Base-by-base conservation (phyloP, 2,888 invertebrate genomes). In the Nycteola revayana region DNA sequence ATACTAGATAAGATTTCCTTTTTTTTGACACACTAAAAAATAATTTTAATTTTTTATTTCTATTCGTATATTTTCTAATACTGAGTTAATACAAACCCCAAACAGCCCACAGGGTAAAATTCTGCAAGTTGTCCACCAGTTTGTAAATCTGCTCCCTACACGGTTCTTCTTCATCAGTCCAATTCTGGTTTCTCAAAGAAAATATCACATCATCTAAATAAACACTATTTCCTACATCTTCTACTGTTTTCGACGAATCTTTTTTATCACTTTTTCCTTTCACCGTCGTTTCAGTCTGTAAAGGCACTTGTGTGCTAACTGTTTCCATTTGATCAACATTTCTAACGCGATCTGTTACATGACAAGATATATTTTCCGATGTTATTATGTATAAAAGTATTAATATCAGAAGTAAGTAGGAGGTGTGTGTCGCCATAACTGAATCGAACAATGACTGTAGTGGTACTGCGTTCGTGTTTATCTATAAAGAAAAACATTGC, bases 91-190 rank as follows among this genome's bases (percentile, higher is more conserved):
- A 81, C 90, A 82, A 65, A 90, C 91, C 83, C 88, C 90, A 90
- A 45, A 90, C 87, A 0, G 91, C 89, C 90, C 90, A 91, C 9
- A 90, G 50, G 0, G 90, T 90, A 38, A 89, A 86, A 54, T 91
- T 91, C 50, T 86, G 82, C 47, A 91, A 62, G 27, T 69, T 69
- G 3, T 65, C 55, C 7, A 88, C 60, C 58, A 86, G 44, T n/a
- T 51, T 42, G 14, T 79, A 48, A 1, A 85, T 84, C 18, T 78
- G 68, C 17, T 78, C 62, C 39, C 85, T 48, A 34, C 88, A 88
- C 0, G 73, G 71, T 7, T 69, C 48, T 28, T 87, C 85, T 1
- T 73, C 74, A 0, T 36, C 43, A 1, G 66, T 75, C 87, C 86
- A 88, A 40, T 80, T 71, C 34, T 77, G 80, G 45, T 61, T 73